Base-by-base conservation (phyloP, 1,140 invertebrate genomes). In the Tetramorium alpestre region DNA sequence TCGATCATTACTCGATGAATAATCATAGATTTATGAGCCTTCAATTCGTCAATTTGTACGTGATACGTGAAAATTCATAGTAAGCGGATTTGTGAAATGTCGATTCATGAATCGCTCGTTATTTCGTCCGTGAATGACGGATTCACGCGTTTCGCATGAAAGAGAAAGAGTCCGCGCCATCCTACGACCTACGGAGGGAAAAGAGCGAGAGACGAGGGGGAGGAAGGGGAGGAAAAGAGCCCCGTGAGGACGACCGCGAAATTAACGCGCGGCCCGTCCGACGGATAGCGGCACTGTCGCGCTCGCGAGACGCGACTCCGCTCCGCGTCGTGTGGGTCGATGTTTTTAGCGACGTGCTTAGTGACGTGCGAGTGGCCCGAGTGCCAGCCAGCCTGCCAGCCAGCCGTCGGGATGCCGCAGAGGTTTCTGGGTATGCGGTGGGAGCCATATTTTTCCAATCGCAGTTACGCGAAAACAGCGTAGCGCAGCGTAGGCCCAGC, bases 391-490 rank as follows among this genome's bases (percentile, higher is more conserved):
- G 13, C 22, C 4, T 47, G 41, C 65, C 41, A 69, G 65, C n/a
- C 41, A 69, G 44, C 65, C 65, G 91, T 89, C 88, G 93, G 91
- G 92, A 92, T 92, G 93, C 89, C 93, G 93, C 92, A 92, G 92
- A 93, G 93, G 91, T 93, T 94, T 94, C 92, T 93, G 94, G 94
- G 94, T 93, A 94, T 94, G 92, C 92, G 93, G 94, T 94, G 93
- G 94, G 93, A 95, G 94, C 94, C 93, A 94, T 94, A 93, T 93
- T 94, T 94, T 93, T 93, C 90, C 93, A 92, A 92, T 94, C 94
- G 93, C 93, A 93, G 93, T 94, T 93, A 93, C 93, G 94, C 92
- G 92, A 93, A 94, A 93, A 94, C 89, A 92, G 92, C 90, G 80
- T 70, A 81, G 64, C 85, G 92, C 87, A 92, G 90, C 33, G 38